Base-by-base conservation (phyloP, 2,113 vertebrate genomes). In the Thryonomys swinderianus region DNA sequence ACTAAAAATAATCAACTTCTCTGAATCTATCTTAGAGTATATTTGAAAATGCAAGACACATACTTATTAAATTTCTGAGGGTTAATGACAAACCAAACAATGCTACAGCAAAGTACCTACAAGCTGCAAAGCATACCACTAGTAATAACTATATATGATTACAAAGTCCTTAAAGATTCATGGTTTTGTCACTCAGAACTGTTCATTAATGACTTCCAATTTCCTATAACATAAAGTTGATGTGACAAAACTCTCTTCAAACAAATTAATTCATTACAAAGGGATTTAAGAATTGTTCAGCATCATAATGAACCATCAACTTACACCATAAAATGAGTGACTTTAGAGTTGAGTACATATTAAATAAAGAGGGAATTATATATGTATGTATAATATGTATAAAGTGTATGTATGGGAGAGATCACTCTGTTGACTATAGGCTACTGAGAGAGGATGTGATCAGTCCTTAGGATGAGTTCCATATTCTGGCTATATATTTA, bases 151-250 rank as follows among this genome's bases (percentile, higher is more conserved):
- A 5, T 67, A 85, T 69, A 83, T 83, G 67, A 27, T 85, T 80
- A 73, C 32, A 82, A 84, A 90, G 61, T 20, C 5, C 57, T 78
- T 71, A 55, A 9, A 71, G 27, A 64, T 51, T 93, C 48, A 73
- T 81, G 37, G 69, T 74, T 21, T 48, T 84, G 71, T 45, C 59
- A 45, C 12, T 73, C 40, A 64, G 80, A 78, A 4, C 18, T 93
- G 91, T 64, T 91, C 55, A 76, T 95, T 84, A 83, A 78, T 62
- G 62, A 23, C 45, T 34, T 85, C 71, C 80, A n/a, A 95, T 62
- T 88, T 74, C 17, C 30, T 74, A 53, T 67, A 37, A 80, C 64
- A 91, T 76, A 71, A 91, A 95, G 85, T 20, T 25, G 42, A 94
- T 25, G 17, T 23, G 73, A 80, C 73, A 85, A 80, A 88, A 12